These are phyloP conservation scores for Lacerta viridis DNA, from an alignment of 2,797 vertebrate genomes.

Conservation along the genomic window DNA sequence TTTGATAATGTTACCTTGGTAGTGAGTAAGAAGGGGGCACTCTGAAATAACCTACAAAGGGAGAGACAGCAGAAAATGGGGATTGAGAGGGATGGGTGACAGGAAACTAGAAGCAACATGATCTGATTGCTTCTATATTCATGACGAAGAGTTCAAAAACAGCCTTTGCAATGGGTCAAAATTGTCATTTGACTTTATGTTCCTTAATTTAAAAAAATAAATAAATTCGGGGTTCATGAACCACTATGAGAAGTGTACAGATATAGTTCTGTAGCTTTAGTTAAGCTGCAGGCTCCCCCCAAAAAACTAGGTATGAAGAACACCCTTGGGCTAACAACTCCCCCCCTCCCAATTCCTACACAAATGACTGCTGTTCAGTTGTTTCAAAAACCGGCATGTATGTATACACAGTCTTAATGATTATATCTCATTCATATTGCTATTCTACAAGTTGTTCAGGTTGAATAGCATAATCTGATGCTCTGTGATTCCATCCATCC, in stretches of 20 bases:
- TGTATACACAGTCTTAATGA: neutral
- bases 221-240: too few species aligned
- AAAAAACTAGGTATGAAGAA: neutral
- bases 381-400: neutral
- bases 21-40: neutral
- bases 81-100: neutral
- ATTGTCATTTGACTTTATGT: neutral
- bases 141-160: neutral
- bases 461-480: constrained; percentile 19
- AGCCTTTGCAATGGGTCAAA: neutral
- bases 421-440: neutral
- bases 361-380: constrained; percentile 1
- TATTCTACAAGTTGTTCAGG: constrained; percentile 13
- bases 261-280: neutral
- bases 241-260: too few species aligned
- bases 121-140: neutral
- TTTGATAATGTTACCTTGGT: constrained; percentile 14
- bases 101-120: neutral
- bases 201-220: neutral
- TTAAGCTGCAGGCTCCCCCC: neutral
- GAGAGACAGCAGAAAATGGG: neutral
- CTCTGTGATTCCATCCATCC: constrained; percentile 2
- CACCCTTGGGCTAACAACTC: neutral
- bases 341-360: neutral
- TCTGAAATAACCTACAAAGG: constrained; percentile 7